Evolutionary conservation across 2,888 invertebrate species (phyloP).

Genomic region (Tipula vernalis): DNA sequence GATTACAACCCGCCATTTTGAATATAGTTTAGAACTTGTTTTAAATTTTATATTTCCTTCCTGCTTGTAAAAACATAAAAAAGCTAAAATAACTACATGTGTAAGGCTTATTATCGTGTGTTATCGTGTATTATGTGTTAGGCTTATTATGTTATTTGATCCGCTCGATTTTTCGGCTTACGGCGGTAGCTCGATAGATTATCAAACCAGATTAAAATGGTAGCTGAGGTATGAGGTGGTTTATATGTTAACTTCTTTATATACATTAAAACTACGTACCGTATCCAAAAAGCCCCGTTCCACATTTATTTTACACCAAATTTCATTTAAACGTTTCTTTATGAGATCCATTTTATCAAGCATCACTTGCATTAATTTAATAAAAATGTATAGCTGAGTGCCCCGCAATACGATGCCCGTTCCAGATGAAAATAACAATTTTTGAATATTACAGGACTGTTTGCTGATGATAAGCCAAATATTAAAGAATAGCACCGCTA

Average conservation of each 20-base stretch:
- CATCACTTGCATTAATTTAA: neutral
- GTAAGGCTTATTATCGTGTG: too few species aligned
- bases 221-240: neutral
- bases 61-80: too few species aligned
- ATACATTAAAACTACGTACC: neutral
- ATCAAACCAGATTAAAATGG: neutral
- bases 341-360: neutral
- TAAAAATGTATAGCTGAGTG: neutral
- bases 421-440: neutral
- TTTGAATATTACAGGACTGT: neutral
- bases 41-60: too few species aligned
- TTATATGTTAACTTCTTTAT: too few species aligned
- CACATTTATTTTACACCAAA: neutral
- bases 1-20: too few species aligned
- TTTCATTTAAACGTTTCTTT: neutral
- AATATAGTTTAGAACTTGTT: too few species aligned
- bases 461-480: neutral
- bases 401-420: neutral
- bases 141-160: too few species aligned
- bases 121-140: too few species aligned
- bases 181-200: too few species aligned
- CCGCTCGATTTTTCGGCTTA: too few species aligned
- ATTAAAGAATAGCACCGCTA: neutral
- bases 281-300: neutral
- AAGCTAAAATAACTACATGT: too few species aligned